Evolutionary conservation across 2,888 invertebrate species (phyloP).

Genomic region (Pachydiplax longipennis): DNA sequence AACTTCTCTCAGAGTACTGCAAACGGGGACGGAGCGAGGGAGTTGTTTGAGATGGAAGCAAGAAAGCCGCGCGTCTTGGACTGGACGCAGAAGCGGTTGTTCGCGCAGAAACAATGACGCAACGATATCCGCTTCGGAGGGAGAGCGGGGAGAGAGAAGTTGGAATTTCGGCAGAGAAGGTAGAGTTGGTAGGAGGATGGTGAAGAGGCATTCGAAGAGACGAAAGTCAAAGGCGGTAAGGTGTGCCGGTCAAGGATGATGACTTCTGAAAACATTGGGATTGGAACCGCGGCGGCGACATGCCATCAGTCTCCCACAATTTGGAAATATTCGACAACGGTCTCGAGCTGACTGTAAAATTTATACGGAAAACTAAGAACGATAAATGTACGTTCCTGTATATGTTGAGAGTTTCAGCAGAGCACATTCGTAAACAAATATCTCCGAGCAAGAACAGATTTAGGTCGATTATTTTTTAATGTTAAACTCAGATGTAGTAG

Average conservation of each 20-base stretch:
- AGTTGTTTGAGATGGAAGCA: not conserved
- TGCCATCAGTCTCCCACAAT: not conserved
- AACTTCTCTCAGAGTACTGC: not conserved
- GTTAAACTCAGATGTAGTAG: no score
- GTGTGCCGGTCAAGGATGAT: not conserved
- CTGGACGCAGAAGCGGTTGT: not conserved
- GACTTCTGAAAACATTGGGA: not conserved
- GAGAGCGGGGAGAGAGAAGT: not conserved
- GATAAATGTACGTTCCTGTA: no score
- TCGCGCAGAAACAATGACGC: not conserved
- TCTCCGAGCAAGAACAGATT: no score
- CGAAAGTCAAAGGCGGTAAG: not conserved
- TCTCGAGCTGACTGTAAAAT: no score
- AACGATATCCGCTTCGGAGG: not conserved
- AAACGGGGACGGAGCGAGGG: not conserved
- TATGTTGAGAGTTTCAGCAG: no score
- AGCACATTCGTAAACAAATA: no score
- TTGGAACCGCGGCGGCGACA: not conserved
- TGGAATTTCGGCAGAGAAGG: not conserved
- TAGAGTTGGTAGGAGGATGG: not conserved
- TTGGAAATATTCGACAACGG: not conserved
- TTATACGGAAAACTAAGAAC: no score
- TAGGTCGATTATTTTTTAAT: no score
- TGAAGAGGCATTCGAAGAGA: not conserved
- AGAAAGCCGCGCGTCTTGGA: not conserved